Conservation (phyloP, 2,113 vertebrate genomes). For the Pyrgilauda ruficollis region DNA sequence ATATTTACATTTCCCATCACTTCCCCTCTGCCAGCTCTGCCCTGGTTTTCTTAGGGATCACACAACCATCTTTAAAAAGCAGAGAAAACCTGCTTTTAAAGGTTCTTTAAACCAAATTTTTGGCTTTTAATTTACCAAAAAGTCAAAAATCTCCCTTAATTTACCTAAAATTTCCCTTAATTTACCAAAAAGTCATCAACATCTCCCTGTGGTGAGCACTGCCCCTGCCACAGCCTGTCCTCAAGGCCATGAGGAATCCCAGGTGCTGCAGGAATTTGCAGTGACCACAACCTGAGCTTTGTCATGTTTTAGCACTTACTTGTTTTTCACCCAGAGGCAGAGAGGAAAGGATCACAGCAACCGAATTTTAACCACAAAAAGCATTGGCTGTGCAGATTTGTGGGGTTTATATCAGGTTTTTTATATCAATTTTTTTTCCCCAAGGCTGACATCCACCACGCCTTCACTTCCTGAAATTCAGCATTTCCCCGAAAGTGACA, state of each 20-base stretch:
- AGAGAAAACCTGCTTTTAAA: too few relatives aligned
- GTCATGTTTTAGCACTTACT: background rate
- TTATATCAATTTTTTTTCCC: background rate
- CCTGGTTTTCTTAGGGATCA: background rate
- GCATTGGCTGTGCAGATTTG: background rate
- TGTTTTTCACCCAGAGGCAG: background rate
- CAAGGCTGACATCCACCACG: background rate
- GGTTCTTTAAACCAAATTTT: fast-evolving
- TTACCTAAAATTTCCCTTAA: background rate
- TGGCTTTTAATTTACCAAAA: background rate
- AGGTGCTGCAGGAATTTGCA: background rate
- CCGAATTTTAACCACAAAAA: background rate
- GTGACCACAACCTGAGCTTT: background rate
- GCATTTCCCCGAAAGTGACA: background rate
- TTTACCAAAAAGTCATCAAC: background rate
- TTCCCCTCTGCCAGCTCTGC: background rate
- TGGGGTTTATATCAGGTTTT: background rate
- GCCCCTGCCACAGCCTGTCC: background rate
- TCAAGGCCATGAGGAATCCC: fast-evolving
- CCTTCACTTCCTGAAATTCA: background rate
- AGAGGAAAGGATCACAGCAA: background rate
- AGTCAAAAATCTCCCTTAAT: too few relatives aligned
- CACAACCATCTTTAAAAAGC: too few relatives aligned
- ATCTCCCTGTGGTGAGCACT: background rate
- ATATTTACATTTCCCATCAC: background rate